Percentiles rank a stretch among this genome's conserved stretches.
Evolutionary conservation across 2,888 invertebrate genomes (phyloP).

Genomic region (Cinara cedri): DNA sequence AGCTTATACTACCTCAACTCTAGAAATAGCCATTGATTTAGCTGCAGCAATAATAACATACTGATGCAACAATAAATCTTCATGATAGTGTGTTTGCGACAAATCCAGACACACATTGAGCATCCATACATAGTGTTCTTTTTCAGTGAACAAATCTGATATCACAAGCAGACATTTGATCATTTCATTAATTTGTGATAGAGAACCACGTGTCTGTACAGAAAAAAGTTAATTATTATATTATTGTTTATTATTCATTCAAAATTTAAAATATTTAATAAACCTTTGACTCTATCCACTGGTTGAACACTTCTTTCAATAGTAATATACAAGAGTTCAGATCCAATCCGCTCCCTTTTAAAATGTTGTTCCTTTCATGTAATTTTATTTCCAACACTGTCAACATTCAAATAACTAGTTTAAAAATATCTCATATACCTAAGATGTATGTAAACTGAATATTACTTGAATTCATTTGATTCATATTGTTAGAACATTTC

Average conservation of each 20-base stretch:
- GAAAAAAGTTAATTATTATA: background rate
- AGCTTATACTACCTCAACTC: conserved; percentile 59
- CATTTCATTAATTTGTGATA: conserved; percentile 66
- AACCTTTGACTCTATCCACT: conserved; percentile 68
- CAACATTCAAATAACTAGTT: background rate
- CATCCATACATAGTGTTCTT: conserved; percentile 81
- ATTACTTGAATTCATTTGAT: conserved; percentile 37
- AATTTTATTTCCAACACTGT: conserved; percentile 19
- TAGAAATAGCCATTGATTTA: conserved; percentile 73
- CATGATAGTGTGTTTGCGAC: conserved; percentile 71
- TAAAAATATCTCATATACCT: background rate
- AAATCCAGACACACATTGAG: conserved; percentile 73
- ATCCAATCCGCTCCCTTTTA: conserved; percentile 75
- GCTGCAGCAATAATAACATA: conserved; percentile 73
- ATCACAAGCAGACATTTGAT: conserved; percentile 73
- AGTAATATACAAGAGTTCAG: conserved; percentile 92
- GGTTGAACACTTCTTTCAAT: conserved; percentile 86
- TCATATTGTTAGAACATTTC: conserved; percentile 33
- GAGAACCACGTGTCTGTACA: conserved; percentile 60
- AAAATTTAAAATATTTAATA: conserved; percentile 64
- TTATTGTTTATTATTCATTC: background rate
- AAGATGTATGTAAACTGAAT: background rate
- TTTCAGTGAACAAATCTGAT: conserved; percentile 78
- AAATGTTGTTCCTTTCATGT: conserved; percentile 62
- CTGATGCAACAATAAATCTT: conserved; percentile 79